Evolutionary conservation across 1,140 invertebrate genomes (phyloP).

Genomic region (Macrobrachium nipponense): DNA sequence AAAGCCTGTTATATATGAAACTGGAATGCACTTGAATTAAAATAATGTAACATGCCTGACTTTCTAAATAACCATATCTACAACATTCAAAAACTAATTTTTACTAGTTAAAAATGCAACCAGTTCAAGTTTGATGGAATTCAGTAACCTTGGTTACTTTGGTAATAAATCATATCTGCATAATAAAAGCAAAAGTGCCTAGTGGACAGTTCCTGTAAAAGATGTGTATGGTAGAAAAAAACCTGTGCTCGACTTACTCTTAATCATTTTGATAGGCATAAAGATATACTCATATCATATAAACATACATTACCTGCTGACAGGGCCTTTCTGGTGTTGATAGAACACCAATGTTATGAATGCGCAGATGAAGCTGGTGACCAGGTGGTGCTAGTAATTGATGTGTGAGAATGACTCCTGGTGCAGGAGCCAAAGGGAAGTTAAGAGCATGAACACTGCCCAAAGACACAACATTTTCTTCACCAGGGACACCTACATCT

Average conservation of each 20-base stretch:
- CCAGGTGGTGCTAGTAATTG: slow-evolving; percentile 74
- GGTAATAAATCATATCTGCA: too few species aligned
- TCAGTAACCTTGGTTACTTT: too few species aligned
- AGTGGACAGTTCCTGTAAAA: too few species aligned
- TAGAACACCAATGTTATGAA: slow-evolving; percentile 38
- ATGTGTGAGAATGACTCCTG: slow-evolving; percentile 71
- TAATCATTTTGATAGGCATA: not conserved
- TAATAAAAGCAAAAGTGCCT: too few species aligned
- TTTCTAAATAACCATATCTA: too few species aligned
- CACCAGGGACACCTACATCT: slow-evolving; percentile 33
- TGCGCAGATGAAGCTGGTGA: slow-evolving; percentile 71
- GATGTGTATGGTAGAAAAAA: too few species aligned
- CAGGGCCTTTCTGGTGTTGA: slow-evolving; percentile 21
- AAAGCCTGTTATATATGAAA: too few species aligned
- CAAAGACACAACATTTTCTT: slow-evolving; percentile 33
- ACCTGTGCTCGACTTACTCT: not conserved
- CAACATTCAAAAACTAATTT: too few species aligned
- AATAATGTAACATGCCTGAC: too few species aligned
- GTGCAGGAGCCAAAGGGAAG: slow-evolving; percentile 71
- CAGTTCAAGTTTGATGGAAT: too few species aligned
- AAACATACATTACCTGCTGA: slow-evolving; percentile 29
- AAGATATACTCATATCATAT: not conserved
- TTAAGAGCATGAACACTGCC: slow-evolving; percentile 69
- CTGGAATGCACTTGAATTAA: too few species aligned
- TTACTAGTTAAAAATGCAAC: too few species aligned